Percentiles rank a stretch among this genome's conserved stretches.
Conservation (phyloP, 37 sponge, comb jelly and placozoan species). For the Hormiphora californensis region DNA sequence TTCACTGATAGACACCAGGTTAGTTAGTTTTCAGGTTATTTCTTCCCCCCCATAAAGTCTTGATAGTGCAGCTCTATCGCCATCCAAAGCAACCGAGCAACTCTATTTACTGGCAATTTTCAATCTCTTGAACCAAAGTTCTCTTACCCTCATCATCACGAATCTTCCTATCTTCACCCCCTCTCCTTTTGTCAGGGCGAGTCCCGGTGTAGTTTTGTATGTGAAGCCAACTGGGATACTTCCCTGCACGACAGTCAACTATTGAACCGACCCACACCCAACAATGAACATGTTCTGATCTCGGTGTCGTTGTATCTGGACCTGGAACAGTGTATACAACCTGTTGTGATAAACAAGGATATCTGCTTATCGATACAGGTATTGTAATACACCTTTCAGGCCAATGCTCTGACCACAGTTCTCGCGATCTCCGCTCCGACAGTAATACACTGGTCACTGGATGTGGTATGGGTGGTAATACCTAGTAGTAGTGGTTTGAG, state of each 20-base stretch:
- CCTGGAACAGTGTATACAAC: constrained; percentile 58
- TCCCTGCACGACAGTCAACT: constrained; percentile 83
- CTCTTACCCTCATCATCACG: not conserved
- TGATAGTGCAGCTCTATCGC: no score
- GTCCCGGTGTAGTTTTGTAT: constrained; percentile 6
- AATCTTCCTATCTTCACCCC: not conserved
- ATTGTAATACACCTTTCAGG: no score
- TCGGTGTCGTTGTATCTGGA: constrained; percentile 82
- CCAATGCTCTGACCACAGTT: no score
- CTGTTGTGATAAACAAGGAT: constrained; percentile 52
- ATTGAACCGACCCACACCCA: constrained; percentile 73
- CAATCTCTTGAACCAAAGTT: not conserved
- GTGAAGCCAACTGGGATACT: constrained; percentile 93
- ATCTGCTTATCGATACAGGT: no score
- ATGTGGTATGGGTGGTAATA: no score
- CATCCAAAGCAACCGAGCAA: no score
- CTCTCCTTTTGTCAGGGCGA: not conserved
- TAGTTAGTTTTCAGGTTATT: not conserved
- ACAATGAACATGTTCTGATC: constrained; percentile 60
- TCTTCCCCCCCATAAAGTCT: no score
- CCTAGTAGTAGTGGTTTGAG: no score
- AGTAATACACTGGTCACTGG: no score
- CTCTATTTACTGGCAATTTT: no score
- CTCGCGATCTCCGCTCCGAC: no score
- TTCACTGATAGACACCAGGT: not conserved